A percentile compares a stretch with the other conserved stretches of the same genome.
phyloP scores from a whole-genome alignment of 2,113 vertebrate species.

The Clinocottus analis region DNA sequence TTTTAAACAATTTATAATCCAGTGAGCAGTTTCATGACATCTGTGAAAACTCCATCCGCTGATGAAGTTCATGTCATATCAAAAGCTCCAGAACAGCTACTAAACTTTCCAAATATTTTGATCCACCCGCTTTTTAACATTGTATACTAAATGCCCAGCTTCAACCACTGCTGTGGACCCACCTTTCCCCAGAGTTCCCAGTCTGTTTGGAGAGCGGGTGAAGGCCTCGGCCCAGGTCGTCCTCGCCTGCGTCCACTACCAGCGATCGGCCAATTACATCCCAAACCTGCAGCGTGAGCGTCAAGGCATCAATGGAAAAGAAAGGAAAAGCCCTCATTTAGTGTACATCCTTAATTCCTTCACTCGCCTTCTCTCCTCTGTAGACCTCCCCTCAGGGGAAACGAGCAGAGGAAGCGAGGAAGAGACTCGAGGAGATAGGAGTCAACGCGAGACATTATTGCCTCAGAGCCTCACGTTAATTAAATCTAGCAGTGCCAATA shows the following conservation, averaged over 20 bases:
- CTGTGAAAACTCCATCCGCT: too few relatives aligned
- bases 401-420: not conserved
- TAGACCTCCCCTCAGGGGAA: not conserved
- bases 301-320: not conserved
- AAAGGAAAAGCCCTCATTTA: not conserved
- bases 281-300: slow-evolving; percentile 83
- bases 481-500: too few relatives aligned
- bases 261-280: slow-evolving; percentile 93
- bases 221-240: slow-evolving; percentile 87
- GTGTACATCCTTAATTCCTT: not conserved
- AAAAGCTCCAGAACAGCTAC: too few relatives aligned
- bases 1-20: too few relatives aligned
- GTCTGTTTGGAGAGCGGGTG: slow-evolving; percentile 87
- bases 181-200: slow-evolving; percentile 91
- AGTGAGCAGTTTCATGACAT: too few relatives aligned
- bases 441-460: too few relatives aligned
- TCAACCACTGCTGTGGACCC: slow-evolving; percentile 18
- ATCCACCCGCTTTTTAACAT: too few relatives aligned
- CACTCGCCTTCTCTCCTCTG: not conserved
- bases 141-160: not conserved
- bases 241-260: slow-evolving; percentile 88
- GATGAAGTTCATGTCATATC: too few relatives aligned
- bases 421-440: not conserved
- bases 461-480: too few relatives aligned
- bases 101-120: not conserved